Base-by-base conservation (phyloP, 2,888 invertebrate genomes). In the Drosophila atripex region DNA sequence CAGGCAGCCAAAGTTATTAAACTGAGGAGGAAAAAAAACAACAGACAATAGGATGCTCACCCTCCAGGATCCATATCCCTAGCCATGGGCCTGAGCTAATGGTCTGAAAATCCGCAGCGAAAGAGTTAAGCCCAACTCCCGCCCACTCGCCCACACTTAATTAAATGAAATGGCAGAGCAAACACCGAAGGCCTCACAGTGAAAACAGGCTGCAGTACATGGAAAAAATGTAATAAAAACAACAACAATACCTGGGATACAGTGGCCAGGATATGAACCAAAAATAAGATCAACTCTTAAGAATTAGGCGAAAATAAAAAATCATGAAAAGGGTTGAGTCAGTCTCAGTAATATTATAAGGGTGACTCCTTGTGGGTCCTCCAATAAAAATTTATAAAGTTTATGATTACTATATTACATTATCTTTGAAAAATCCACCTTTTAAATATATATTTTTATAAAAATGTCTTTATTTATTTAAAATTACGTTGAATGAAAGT, bases 91-190 rank as follows among this genome's bases (percentile, higher is more conserved):
- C 28, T 12, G 1, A 23, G 69, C 61, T 71, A 71, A 71, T 71
- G 61, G 71, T 39, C 45, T 41, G 52, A 35, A 51, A 61, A 78
- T 76, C 61, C 68, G 57, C 64, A 50, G 58, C 51, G 65, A 78
- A 78, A 54, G 74, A 73, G 77, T 78, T 77, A 73, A 85, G 73
- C 58, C 58, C 35, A 14, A 14, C 43, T 11, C 21, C 16, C 46
- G 25, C 50, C 71, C 50, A 45, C 53, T 16, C 65, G 63, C 68
- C 68, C 69, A 71, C 55, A 53, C 41, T 69, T 84, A 87, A 84
- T 84, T 84, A 85, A 87, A 84, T 77, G 70, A 78, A 82, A 85
- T 68, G 82, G 52, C 70, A 70, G 41, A 41, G 46, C 14, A 14
- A 16, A 18, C 47, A 35, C n/a, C 51, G 61, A 49, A 50, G 55